Evolutionary conservation across 2,888 invertebrate genomes (phyloP).

Genomic region (Ischnura elegans): DNA sequence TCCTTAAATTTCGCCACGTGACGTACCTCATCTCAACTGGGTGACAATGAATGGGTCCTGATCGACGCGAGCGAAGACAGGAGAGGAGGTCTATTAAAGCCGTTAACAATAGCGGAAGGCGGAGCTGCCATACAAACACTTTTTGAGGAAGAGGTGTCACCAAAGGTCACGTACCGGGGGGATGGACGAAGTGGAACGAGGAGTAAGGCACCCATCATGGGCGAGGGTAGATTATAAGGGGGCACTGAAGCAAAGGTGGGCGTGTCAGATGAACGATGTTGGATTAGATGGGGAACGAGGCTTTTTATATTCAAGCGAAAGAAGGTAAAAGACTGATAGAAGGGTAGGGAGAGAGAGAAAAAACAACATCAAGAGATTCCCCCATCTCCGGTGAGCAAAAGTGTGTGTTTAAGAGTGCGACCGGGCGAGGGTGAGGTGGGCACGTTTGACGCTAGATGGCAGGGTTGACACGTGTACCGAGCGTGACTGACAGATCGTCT

Average conservation of each 20-base stretch:
- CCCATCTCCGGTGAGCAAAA: neutral
- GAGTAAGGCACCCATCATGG: neutral
- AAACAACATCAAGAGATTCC: conserved; percentile 34
- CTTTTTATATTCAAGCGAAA: conserved; percentile 15
- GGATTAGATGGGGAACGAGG: neutral
- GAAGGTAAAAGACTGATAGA: neutral
- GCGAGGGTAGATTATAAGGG: neutral
- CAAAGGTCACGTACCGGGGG: neutral
- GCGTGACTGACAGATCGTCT: conserved; percentile 37
- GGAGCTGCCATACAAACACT: neutral
- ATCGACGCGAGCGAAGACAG: neutral
- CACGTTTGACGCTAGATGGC: conserved; percentile 33
- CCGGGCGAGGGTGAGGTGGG: neutral
- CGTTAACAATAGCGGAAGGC: neutral
- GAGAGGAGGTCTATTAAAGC: neutral
- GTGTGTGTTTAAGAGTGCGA: neutral
- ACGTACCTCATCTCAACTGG: neutral
- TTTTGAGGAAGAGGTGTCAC: conserved; percentile 44
- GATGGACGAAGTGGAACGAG: neutral
- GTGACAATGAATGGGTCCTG: conserved; percentile 29
- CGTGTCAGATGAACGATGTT: neutral
- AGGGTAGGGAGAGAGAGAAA: neutral
- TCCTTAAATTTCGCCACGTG: too few species aligned
- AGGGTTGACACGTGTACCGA: conserved; percentile 35
- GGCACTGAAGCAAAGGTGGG: neutral